Evolutionary conservation across 37 sponge, comb jelly and placozoan species (phyloP).

Genomic region (Amphimedon queenslandica): DNA sequence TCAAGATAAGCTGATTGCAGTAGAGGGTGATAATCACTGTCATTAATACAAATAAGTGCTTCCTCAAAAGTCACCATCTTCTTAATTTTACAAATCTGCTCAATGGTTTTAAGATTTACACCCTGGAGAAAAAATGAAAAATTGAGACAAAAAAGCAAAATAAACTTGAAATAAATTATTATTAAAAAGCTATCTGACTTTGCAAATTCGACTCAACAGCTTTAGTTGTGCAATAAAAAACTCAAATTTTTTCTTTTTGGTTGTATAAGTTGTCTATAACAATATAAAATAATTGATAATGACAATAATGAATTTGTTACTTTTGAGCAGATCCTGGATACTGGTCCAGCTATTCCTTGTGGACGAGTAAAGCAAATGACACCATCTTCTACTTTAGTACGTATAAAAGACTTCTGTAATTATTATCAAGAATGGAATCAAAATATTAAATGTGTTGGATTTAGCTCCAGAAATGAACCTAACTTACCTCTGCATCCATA

Average conservation of each 20-base stretch:
- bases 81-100: neutral
- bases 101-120: neutral
- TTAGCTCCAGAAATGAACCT: too few relatives aligned
- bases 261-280: neutral
- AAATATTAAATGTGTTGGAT: too few relatives aligned
- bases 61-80: neutral
- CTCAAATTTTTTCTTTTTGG: neutral
- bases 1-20: conserved; percentile 7
- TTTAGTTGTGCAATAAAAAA: conserved; percentile 9
- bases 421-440: too few relatives aligned
- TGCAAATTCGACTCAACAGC: neutral
- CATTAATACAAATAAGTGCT: conserved; percentile 3
- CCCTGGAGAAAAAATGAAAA: neutral
- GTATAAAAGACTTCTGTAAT: too few relatives aligned
- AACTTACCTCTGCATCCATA: too few relatives aligned
- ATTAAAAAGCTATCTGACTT: too few relatives aligned
- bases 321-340: neutral
- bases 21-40: neutral
- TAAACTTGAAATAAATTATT: too few relatives aligned
- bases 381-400: too few relatives aligned
- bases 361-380: too few relatives aligned
- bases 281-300: too few relatives aligned
- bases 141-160: neutral
- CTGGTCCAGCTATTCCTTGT: neutral
- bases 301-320: too few relatives aligned